Evolutionary conservation across 2,797 vertebrate genomes (phyloP), one percentile per base, ranked within the genome.

Genomic region (Liparis tanakae): DNA sequence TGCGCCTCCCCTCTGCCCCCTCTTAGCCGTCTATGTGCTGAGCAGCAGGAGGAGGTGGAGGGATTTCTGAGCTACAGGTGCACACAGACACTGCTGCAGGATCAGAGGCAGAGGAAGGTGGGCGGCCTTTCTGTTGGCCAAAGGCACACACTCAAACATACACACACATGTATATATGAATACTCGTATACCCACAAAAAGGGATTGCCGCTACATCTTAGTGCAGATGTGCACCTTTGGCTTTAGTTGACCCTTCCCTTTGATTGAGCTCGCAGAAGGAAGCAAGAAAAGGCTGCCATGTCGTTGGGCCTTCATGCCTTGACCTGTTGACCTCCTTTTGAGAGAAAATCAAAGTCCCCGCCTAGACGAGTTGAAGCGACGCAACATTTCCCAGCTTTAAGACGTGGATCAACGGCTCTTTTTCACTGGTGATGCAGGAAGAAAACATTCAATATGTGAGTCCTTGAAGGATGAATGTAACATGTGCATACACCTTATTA

Each of bases 11-110:
- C 86, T 88, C 73, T 78, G 72, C 78, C 58, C 79, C 55, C 18
- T 74, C 57, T 71, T 48, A 64, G 33, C 61, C 70, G 46, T 74
- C 36, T 79, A 65, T 80, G 80, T 85, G 79, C 78, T 74, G 79
- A 85, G 81, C 80, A 91, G 87, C 80, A 91, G 87, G 69, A 85
- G 64, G 89, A 90, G 70, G 85, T 84, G 74, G 75, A 80, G 69
- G 83, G 77, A 85, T 89, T 87, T 90, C 83, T 78, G 86, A 93
- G 83, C 87, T 93, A 76, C 89, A 93, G 85, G 79, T 89, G 74
- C 86, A 94, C 86, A 76, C 12, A 59, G 50, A 86, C 59, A 17
- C 66, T 68, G 78, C 69, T 87, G 70, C 67, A 90, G 79, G 83
- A 89, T 79, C 76, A 91, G 58, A 78, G 61, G 64, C 75, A 85